These are phyloP conservation scores for Nyctibius grandis DNA, from an alignment of 2,797 vertebrate genomes.

Conservation along the genomic window DNA sequence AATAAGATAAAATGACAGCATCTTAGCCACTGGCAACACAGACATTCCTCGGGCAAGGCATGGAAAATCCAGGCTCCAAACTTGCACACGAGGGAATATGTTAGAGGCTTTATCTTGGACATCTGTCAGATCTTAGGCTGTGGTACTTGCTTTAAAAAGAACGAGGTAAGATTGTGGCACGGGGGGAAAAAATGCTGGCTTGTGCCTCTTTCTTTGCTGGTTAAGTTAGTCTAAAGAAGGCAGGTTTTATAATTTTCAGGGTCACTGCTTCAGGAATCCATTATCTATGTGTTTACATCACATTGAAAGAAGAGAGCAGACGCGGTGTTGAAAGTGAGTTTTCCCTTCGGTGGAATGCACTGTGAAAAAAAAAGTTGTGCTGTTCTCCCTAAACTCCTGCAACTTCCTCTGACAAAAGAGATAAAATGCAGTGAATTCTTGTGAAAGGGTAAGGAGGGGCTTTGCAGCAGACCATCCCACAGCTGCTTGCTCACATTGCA, in stretches of 20 bases:
- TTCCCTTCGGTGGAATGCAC: conserved; percentile 18
- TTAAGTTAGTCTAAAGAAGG: background rate
- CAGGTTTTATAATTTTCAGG: conserved; percentile 49
- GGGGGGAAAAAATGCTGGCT: background rate
- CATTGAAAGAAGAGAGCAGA: conserved; percentile 25
- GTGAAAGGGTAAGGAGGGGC: background rate
- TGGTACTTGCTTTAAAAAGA: background rate
- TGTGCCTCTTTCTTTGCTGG: background rate
- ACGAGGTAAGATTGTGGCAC: background rate
- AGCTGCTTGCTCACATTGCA: conserved; percentile 21
- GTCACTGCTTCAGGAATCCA: conserved; percentile 46
- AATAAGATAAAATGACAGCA: conserved; percentile 43
- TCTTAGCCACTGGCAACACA: conserved; percentile 14
- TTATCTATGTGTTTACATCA: conserved; percentile 54
- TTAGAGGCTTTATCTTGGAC: background rate
- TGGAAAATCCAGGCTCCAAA: background rate
- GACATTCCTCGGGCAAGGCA: conserved; percentile 4
- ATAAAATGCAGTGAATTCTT: background rate
- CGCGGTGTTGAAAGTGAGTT: conserved; percentile 13
- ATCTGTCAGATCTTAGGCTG: conserved; percentile 5
- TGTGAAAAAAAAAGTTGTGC: background rate
- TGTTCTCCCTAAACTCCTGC: background rate
- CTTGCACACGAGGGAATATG: background rate
- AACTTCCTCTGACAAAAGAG: background rate
- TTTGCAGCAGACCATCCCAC: background rate